Base-by-base conservation (phyloP, 2,797 vertebrate genomes). In the Pseudomugil tenellus region DNA sequence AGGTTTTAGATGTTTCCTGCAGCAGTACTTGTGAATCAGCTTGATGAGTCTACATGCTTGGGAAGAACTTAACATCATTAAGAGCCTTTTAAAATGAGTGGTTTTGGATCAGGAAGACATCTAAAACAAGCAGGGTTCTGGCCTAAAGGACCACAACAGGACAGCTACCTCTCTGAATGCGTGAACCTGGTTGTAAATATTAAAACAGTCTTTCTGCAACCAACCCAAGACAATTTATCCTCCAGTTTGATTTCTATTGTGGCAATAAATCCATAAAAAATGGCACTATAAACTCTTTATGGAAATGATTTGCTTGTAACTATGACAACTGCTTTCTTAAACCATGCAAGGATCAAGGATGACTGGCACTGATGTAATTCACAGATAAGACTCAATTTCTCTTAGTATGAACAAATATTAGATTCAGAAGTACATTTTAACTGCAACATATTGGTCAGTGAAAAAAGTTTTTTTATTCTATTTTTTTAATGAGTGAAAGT, bases 261-360 rank as follows among this genome's bases (percentile, higher is more conserved):
- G 3, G 21, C 6, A 23, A 21, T 56, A 11, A 34, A 34, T 21
- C 19, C n/a, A 49, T 56, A 13, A 35, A 35, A 6, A 3, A 13
- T 28, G 49, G 25, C 41, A 41, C 5, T 6, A 21, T 39, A 55
- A 2, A 6, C 29, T 26, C 13, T 39, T 58, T 21, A 37, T 39
- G n/a, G 35, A 70, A 73, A 12, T 28, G 23, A 53, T 39, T 59
- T 62, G n/a, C 56, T n/a, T n/a, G n/a, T n/a, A 46, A 59, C 49
- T n/a, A 26, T 49, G 41, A 37, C 10, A 58, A 26, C 39, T 31
- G 23, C 17, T 48, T 51, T 13, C 2, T 66, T n/a, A 23, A 69
- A 56, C n/a, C 13, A 53, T 8, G 19, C 10, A 58, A 13, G n/a
- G 12, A 56, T 25, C 21, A 39, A 23, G 6, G 31, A 53, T 25